phyloP scores from a whole-genome alignment of 2,113 vertebrate species.

The Sorex fumeus region DNA sequence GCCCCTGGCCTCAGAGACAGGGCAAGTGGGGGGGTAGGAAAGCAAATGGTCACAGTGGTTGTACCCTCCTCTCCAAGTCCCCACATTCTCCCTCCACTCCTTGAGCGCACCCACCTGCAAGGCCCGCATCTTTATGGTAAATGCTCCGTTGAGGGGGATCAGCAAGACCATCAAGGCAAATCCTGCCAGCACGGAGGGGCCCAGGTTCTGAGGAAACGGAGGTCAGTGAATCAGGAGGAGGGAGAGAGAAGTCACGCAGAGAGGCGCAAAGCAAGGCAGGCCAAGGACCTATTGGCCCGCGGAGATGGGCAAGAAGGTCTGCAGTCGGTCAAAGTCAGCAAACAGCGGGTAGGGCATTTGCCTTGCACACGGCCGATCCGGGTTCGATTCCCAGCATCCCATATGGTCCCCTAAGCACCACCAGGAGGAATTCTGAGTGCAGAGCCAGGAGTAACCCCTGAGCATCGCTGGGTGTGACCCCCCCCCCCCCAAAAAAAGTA shows the following conservation, averaged over 20 bases:
- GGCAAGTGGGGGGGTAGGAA: not conserved
- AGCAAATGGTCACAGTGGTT: not conserved
- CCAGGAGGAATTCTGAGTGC: too few species aligned
- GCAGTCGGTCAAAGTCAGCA: not conserved
- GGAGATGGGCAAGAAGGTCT: not conserved
- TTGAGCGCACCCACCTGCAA: conserved; percentile 91
- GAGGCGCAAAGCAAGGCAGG: not conserved
- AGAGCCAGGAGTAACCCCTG: too few species aligned
- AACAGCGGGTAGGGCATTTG: too few species aligned
- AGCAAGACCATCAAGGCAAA: conserved; percentile 96
- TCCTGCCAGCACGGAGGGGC: conserved; percentile 95
- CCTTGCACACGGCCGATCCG: too few species aligned
- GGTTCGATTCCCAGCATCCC: too few species aligned
- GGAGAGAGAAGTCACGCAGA: not conserved
- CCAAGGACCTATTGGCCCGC: not conserved
- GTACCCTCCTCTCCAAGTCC: not conserved
- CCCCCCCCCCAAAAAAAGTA: too few species aligned
- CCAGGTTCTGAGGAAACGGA: conserved; percentile 89
- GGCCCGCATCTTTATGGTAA: conserved; percentile 94
- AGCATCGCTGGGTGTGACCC: too few species aligned
- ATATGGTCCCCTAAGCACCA: too few species aligned
- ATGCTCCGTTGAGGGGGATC: conserved; percentile 95
- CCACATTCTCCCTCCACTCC: too few species aligned
- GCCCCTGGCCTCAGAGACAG: not conserved
- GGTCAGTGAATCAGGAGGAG: not conserved